phyloP scores from a whole-genome alignment of 2,888 invertebrate species.

The Callosobruchus maculatus region DNA sequence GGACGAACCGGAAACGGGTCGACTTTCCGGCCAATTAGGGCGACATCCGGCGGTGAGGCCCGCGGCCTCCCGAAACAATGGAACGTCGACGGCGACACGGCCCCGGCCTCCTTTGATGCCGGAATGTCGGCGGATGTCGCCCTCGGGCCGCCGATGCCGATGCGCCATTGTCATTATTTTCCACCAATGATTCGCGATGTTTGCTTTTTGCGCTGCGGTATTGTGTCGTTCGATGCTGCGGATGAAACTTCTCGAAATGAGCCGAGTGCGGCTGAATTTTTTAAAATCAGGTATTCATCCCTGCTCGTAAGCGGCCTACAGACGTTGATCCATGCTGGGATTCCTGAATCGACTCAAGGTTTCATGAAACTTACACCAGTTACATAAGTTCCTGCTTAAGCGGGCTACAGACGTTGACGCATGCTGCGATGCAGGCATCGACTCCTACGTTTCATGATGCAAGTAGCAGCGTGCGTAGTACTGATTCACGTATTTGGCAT shows the following conservation, averaged over 20 bases:
- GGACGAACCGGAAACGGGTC: neutral
- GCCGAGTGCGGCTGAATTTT: too few relatives aligned
- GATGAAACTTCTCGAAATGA: neutral
- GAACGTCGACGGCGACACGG: neutral
- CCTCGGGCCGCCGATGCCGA: neutral
- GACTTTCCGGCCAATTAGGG: neutral
- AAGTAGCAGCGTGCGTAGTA: too few relatives aligned
- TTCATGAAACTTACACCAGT: too few relatives aligned
- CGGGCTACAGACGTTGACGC: too few relatives aligned
- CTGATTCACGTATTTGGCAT: too few relatives aligned
- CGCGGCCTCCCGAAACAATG: neutral
- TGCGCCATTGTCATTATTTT: neutral
- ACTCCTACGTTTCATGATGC: too few relatives aligned
- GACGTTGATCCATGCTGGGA: too few relatives aligned
- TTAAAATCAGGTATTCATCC: too few relatives aligned
- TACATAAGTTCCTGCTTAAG: too few relatives aligned
- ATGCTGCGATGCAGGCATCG: too few relatives aligned
- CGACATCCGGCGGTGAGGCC: neutral
- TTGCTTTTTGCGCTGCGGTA: neutral
- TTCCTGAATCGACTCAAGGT: too few relatives aligned
- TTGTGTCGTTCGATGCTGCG: neutral
- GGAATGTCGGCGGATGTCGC: neutral
- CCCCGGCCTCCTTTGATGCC: neutral
- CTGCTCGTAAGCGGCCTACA: too few relatives aligned
- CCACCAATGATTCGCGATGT: neutral